A percentile compares a stretch with the other conserved stretches of the same genome.
Conservation (phyloP, 2,888 invertebrate genomes). For the Achlya flavicornis region DNA sequence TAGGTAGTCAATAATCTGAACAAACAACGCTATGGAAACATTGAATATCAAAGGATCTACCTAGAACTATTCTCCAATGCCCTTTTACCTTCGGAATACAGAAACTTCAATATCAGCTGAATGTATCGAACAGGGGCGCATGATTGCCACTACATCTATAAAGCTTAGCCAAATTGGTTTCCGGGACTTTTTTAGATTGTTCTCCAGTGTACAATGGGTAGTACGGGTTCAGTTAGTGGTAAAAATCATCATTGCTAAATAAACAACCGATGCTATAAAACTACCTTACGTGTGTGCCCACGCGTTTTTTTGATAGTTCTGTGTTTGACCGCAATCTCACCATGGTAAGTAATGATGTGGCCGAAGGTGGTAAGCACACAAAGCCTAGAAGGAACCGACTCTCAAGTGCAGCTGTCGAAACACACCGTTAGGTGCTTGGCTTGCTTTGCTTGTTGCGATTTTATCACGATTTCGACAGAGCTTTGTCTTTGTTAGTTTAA, state of each 20-base stretch:
- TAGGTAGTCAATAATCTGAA: neutral
- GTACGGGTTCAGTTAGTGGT: slow-evolving; percentile 49
- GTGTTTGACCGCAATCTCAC: too few relatives aligned
- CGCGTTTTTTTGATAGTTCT: too few relatives aligned
- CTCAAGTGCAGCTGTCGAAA: too few relatives aligned
- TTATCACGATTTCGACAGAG: slow-evolving; percentile 13
- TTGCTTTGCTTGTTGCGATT: too few relatives aligned
- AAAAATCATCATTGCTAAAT: slow-evolving; percentile 49
- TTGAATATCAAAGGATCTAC: neutral
- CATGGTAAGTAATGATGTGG: too few relatives aligned
- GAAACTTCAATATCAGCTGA: slow-evolving; percentile 11
- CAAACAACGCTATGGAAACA: neutral
- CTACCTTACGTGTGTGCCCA: too few relatives aligned
- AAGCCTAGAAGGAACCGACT: too few relatives aligned
- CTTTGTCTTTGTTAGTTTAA: neutral
- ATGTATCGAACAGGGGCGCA: slow-evolving; percentile 24
- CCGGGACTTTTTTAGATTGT: slow-evolving; percentile 49
- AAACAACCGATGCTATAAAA: slow-evolving; percentile 24
- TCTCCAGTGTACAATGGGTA: slow-evolving; percentile 49
- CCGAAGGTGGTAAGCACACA: too few relatives aligned
- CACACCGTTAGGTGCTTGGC: too few relatives aligned
- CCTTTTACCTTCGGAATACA: neutral
- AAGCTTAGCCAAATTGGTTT: slow-evolving; percentile 50
- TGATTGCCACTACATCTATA: slow-evolving; percentile 34
- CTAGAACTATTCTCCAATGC: neutral